These are phyloP conservation scores for Plutella xylostella DNA, from an alignment of 2,888 invertebrate species.

Conservation along the genomic window DNA sequence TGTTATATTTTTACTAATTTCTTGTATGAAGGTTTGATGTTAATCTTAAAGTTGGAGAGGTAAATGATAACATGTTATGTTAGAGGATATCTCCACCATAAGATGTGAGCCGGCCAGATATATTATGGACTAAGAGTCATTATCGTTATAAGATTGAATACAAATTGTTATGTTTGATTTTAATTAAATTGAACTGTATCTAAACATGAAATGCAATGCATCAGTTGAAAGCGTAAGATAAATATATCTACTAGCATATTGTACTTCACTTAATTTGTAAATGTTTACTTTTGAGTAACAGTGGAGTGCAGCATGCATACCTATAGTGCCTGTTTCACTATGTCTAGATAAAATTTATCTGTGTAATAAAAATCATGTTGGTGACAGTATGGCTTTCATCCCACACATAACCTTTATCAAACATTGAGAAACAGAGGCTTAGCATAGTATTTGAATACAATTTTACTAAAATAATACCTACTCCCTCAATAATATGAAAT, in stretches of 20 bases:
- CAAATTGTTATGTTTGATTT: conserved; percentile 60
- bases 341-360: too few species aligned
- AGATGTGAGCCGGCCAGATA: conserved; percentile 46
- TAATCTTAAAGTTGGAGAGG: too few species aligned
- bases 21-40: too few species aligned
- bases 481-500: too few species aligned
- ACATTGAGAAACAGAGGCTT: too few species aligned
- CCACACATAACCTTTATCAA: too few species aligned
- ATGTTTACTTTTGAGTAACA: conserved; percentile 3
- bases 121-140: conserved; percentile 42
- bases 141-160: conserved; percentile 41
- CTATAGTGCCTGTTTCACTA: too few species aligned
- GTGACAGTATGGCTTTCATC: too few species aligned
- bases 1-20: conserved; percentile 1
- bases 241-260: conserved; percentile 54
- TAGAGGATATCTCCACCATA: too few species aligned
- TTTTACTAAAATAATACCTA: conserved; percentile 15
- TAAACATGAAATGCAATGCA: conserved; percentile 65
- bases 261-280: conserved; percentile 29
- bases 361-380: too few species aligned
- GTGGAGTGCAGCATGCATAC: conserved; percentile 33
- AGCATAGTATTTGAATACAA: conserved; percentile 25
- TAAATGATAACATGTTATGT: background rate
- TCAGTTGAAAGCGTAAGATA: conserved; percentile 65
- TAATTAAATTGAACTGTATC: conserved; percentile 64